A percentile compares a stretch with the other conserved stretches of the same genome.
Evolutionary conservation across 2,888 invertebrate species (phyloP).

Genomic region (Cosmorhoe ocellata): DNA sequence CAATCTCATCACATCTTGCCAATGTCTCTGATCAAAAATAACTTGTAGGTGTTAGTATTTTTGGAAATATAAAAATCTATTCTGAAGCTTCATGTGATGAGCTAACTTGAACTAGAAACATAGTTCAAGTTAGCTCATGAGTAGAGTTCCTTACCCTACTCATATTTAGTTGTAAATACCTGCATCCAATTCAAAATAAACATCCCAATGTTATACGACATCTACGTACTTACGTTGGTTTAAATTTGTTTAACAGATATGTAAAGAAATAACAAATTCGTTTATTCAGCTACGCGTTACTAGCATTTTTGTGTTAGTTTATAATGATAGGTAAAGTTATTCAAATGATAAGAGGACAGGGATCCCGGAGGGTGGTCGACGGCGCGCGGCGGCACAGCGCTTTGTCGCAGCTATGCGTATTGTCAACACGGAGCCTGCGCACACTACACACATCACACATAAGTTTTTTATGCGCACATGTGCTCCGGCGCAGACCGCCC

Average conservation of each 20-base stretch:
- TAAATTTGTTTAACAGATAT: slow-evolving; percentile 28
- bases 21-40: neutral
- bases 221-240: slow-evolving; percentile 12
- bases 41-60: too few species aligned
- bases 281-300: slow-evolving; percentile 25
- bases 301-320: slow-evolving; percentile 24
- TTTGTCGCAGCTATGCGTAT: slow-evolving; percentile 73
- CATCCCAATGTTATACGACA: slow-evolving; percentile 8
- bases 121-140: too few species aligned
- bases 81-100: neutral
- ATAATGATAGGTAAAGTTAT: slow-evolving; percentile 43
- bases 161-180: neutral
- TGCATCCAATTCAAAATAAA: slow-evolving; percentile 7
- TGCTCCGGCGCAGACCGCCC: slow-evolving; percentile 67
- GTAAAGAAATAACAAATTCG: slow-evolving; percentile 31
- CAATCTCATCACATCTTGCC: slow-evolving; percentile 6
- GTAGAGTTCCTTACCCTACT: neutral
- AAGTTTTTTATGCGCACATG: slow-evolving; percentile 71
- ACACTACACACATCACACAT: slow-evolving; percentile 62
- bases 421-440: slow-evolving; percentile 71
- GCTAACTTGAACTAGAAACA: too few species aligned
- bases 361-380: slow-evolving; percentile 60
- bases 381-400: slow-evolving; percentile 50
- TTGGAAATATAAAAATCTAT: too few species aligned
- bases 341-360: slow-evolving; percentile 47